Evolutionary conservation across 2,888 invertebrate species (phyloP).

Genomic region (Laspeyria flexula): DNA sequence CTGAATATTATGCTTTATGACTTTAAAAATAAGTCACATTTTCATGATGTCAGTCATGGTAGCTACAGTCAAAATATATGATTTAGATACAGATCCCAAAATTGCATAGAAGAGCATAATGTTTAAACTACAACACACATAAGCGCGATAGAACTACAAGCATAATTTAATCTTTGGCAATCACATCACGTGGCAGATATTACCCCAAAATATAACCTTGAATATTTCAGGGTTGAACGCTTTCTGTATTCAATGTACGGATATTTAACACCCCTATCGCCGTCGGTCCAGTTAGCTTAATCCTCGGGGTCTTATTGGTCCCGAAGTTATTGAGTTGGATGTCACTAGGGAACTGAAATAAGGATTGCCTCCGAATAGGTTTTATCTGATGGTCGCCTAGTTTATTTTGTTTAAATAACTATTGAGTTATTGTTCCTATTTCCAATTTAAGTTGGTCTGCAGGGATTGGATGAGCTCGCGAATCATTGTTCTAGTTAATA

Average conservation of each 20-base stretch:
- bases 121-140: too few relatives aligned
- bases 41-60: too few relatives aligned
- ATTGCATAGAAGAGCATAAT: too few relatives aligned
- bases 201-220: conserved; percentile 1
- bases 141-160: too few relatives aligned
- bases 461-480: background rate
- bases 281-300: conserved; percentile 25
- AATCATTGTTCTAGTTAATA: background rate
- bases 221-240: conserved; percentile 21
- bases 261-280: conserved; percentile 35
- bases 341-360: conserved; percentile 5
- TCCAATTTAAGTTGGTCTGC: conserved; percentile 8
- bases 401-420: conserved; percentile 26
- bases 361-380: conserved; percentile 8
- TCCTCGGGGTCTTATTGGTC: conserved; percentile 22
- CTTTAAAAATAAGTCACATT: too few relatives aligned
- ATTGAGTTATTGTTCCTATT: conserved; percentile 9
- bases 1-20: too few relatives aligned
- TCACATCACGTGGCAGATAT: too few relatives aligned
- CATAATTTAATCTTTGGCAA: too few relatives aligned
- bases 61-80: too few relatives aligned
- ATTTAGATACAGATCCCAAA: too few relatives aligned
- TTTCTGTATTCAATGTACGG: conserved; percentile 26
- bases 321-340: conserved; percentile 20
- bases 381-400: conserved; percentile 15